Evolutionary conservation across 2,797 vertebrate genomes (phyloP).

Genomic region (Arctocebus calabarensis): DNA sequence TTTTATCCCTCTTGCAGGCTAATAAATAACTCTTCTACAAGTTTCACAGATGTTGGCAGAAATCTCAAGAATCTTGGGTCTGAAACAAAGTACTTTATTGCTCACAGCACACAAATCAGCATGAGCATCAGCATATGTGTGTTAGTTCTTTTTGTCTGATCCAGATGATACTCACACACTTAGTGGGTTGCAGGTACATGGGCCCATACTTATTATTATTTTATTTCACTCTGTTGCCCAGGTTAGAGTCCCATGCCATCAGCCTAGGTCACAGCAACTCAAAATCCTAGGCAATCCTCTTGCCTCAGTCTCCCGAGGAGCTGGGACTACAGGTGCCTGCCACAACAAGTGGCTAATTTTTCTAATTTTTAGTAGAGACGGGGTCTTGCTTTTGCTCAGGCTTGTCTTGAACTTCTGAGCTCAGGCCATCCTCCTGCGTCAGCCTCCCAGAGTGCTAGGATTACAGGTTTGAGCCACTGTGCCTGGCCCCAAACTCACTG

Average conservation of each 20-base stretch:
- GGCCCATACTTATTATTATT: neutral
- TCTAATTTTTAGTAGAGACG: too few species aligned
- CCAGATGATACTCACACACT: neutral
- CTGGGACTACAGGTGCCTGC: too few species aligned
- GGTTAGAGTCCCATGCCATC: too few species aligned
- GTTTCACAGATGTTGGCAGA: neutral
- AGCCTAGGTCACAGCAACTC: too few species aligned
- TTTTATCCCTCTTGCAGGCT: constrained; percentile 7
- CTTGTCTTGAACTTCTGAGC: too few species aligned
- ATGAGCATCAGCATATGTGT: neutral
- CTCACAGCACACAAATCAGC: neutral
- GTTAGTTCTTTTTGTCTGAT: neutral
- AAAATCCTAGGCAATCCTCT: too few species aligned
- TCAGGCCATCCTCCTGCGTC: too few species aligned
- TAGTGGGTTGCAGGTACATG: neutral
- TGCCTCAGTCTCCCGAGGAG: too few species aligned
- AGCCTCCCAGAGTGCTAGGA: too few species aligned
- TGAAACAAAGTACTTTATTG: neutral
- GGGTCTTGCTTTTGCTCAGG: too few species aligned
- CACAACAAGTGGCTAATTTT: too few species aligned
- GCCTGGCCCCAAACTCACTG: neutral
- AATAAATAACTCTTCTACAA: neutral
- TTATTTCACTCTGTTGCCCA: too few species aligned
- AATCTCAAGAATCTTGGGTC: neutral
- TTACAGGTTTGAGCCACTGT: neutral